Conservation (phyloP, 2,888 invertebrate species). For the Strigamia crassipes region DNA sequence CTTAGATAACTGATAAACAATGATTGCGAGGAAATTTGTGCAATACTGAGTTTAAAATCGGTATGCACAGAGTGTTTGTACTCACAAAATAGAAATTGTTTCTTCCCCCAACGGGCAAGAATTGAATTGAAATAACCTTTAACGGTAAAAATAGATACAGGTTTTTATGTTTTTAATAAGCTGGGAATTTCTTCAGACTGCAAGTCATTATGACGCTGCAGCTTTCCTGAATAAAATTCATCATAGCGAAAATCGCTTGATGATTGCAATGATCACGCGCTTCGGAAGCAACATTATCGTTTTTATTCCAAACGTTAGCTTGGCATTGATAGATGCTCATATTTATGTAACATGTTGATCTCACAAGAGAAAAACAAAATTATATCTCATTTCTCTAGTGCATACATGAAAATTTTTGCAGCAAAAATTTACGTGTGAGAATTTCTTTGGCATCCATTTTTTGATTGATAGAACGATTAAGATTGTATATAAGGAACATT, state of each 20-base stretch:
- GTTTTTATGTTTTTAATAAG: neutral
- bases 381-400: too few relatives aligned
- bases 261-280: neutral
- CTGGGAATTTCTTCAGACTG: neutral
- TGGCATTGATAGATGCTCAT: constrained; percentile 8
- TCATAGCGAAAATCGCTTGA: neutral
- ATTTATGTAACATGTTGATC: constrained; percentile 3
- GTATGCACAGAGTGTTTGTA: neutral
- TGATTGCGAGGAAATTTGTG: neutral
- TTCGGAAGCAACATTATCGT: too few relatives aligned
- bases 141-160: neutral
- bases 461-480: constrained; percentile 1
- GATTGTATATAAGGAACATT: neutral
- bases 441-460: neutral
- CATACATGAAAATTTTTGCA: too few relatives aligned
- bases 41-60: neutral
- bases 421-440: neutral
- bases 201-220: constrained; percentile 14
- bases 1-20: neutral
- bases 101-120: neutral
- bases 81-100: constrained; percentile 16
- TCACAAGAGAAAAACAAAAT: neutral
- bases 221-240: neutral
- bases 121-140: constrained; percentile 27
- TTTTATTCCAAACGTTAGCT: neutral